Base-by-base conservation (phyloP, 2,113 vertebrate species). In the Sterna hirundo region DNA sequence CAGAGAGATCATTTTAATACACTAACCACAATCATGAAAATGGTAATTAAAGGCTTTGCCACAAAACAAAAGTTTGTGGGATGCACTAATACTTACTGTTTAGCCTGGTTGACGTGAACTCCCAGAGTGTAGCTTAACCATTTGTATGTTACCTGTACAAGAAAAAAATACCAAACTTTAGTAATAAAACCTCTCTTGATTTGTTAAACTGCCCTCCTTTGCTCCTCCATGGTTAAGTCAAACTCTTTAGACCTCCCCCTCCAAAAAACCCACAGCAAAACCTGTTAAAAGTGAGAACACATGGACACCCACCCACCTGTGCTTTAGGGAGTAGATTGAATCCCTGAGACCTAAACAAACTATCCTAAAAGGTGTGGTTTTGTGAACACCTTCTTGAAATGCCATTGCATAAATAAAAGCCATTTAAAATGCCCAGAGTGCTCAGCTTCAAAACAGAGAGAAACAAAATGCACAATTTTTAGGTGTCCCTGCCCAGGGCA, bases 51-150 rank as follows among this genome's bases (percentile, higher is more conserved):
- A 60, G 34, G 62, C 27, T 69, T 25, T 23, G n/a, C 51, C 66
- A 40, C 26, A 52, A 40, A 61, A 11, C n/a, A 38, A 36, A 36
- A 1, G 22, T 3, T 6, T 30, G 62, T 14, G 46, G 66, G 30
- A 40, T 15, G 42, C 8, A 55, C 38, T 5, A 29, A 30, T 69
- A 99, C 99, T 98, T 97, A 99, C 99, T 99, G 99, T 97, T 99
- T 99, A 44, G 98, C 98, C 83, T 98, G 98, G 93, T 99, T 99
- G 88, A 99, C 99, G 32, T 99, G 99, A 79, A 99, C 99, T 4
- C 99, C 99, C 32, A 99, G 98, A 17, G 99, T 99, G 30, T 98
- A 99, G 96, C 99, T 99, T 87, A 99, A 98, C 99, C 99, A 99
- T 97, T 99, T 99, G 93, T 99, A 99, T 0, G 99, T 99, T n/a